phyloP scores from a whole-genome alignment of 2,113 vertebrate species.

The Pygoscelis adeliae region DNA sequence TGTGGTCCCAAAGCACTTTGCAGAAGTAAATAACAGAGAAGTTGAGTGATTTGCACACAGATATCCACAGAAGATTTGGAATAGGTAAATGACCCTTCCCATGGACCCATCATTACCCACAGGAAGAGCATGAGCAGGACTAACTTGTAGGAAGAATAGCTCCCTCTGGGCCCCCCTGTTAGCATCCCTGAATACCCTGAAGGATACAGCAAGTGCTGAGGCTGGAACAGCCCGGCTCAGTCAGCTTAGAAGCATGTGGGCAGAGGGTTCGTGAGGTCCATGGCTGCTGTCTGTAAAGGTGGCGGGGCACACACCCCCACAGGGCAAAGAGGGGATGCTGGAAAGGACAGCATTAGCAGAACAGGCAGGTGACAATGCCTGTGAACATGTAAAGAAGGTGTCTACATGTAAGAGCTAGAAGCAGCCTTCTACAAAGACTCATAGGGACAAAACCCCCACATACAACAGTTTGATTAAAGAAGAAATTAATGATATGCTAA shows the following conservation, averaged over 20 bases:
- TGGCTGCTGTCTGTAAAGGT: not conserved
- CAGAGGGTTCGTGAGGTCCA: rapidly evolving
- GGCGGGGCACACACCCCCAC: rapidly evolving
- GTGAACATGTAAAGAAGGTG: not conserved
- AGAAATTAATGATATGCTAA: not conserved
- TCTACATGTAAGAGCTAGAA: not conserved
- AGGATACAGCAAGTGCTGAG: not conserved
- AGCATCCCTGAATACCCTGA: not conserved
- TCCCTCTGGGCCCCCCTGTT: not conserved
- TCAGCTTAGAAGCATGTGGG: not conserved
- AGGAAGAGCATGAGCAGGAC: not conserved
- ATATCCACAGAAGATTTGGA: not conserved
- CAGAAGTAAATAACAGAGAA: not conserved
- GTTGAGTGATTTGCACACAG: not conserved
- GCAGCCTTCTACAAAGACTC: not conserved
- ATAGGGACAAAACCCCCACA: rapidly evolving
- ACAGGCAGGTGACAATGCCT: not conserved
- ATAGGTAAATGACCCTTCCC: not conserved
- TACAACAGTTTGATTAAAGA: not conserved
- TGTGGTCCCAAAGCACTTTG: not conserved
- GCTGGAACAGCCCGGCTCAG: not conserved
- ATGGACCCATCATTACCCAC: not conserved
- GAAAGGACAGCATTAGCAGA: not conserved
- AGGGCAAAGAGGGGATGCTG: not conserved
- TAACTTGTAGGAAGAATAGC: not conserved